Evolutionary conservation across 2,797 vertebrate species (phyloP).

Genomic region (Sebastes flavidus): DNA sequence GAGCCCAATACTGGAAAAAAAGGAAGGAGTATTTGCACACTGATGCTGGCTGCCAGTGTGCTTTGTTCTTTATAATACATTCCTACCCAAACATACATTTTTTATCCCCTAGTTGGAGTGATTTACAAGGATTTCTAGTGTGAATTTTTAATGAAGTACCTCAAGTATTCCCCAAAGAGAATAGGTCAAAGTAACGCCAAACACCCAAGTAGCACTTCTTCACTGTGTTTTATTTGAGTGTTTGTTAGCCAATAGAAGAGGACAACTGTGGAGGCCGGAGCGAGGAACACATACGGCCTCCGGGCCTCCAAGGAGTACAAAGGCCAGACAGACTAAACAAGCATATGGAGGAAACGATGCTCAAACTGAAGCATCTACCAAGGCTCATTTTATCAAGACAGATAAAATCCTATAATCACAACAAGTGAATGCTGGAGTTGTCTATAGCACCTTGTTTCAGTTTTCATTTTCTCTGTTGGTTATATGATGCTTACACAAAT

Average conservation of each 20-base stretch:
- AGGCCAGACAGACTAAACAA: conserved; percentile 10
- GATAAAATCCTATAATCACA: neutral
- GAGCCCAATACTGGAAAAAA: conserved; percentile 2
- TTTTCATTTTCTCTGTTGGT: conserved; percentile 10
- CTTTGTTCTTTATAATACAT: neutral
- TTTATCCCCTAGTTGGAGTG: neutral
- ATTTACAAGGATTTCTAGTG: conserved; percentile 1
- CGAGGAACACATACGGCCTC: conserved; percentile 16
- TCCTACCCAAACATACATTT: neutral
- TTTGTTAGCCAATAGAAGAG: neutral
- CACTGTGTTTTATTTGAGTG: neutral
- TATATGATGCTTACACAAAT: conserved; percentile 6
- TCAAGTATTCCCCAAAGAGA: neutral
- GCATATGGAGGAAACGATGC: conserved; percentile 15
- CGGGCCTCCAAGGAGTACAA: neutral
- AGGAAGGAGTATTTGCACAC: neutral
- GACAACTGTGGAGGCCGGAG: conserved; percentile 17
- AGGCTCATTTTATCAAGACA: neutral
- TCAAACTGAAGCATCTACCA: conserved; percentile 13
- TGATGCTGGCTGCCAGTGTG: neutral
- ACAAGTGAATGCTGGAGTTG: neutral
- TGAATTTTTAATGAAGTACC: conserved; percentile 6
- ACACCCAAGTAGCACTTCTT: neutral
- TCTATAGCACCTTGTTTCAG: neutral
- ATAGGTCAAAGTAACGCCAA: neutral